Evolutionary conservation across 2,797 vertebrate species (phyloP), one percentile per base, ranked within the genome.

Genomic region (Gallirallus australis): DNA sequence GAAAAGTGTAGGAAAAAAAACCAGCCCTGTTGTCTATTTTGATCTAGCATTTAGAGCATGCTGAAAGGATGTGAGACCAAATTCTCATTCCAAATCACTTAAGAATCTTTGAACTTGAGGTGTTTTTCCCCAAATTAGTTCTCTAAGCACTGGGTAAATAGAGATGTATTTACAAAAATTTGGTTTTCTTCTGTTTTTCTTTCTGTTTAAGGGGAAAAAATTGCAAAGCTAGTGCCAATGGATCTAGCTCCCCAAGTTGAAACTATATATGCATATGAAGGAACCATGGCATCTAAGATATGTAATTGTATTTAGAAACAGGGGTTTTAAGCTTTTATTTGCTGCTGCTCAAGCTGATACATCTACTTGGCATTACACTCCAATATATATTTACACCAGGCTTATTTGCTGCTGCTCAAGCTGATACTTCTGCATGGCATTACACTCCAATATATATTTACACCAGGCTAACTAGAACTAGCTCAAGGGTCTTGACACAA

Each of bases 261-360:
- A 92, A 54, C n/a, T 82, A 42, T 39, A 39, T 54, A 66, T 66
- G 37, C 27, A 39, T 50, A 59, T 30, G 31, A 90, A 77, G n/a
- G n/a, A 16, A 66, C 30, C 0, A 3, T 63, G 17, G 64, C 25
- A 93, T 77, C 64, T 86, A 48, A 90, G 30, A 30, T 63, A 84
- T n/a, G 28, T 37, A 70, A 85, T 12, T 80, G 31, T 66, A 78
- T 48, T 78, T 87, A 85, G 65, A 85, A 76, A 24, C n/a, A 70
- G 24, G 1, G 6, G 33, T 77, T 92, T 63, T 20, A 86, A 59
- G n/a, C 27, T 75, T 78, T 87, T 6, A 8, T 86, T 77, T 70
- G 18, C 69, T 86, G 31, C 52, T 66, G 25, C 47, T 42, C 82
- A 83, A 73, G 45, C 39, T 82, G 14, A 88, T 88, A 59, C 66